Evolutionary conservation across 2,113 vertebrate genomes (phyloP).

Genomic region (Fregetta grallaria): DNA sequence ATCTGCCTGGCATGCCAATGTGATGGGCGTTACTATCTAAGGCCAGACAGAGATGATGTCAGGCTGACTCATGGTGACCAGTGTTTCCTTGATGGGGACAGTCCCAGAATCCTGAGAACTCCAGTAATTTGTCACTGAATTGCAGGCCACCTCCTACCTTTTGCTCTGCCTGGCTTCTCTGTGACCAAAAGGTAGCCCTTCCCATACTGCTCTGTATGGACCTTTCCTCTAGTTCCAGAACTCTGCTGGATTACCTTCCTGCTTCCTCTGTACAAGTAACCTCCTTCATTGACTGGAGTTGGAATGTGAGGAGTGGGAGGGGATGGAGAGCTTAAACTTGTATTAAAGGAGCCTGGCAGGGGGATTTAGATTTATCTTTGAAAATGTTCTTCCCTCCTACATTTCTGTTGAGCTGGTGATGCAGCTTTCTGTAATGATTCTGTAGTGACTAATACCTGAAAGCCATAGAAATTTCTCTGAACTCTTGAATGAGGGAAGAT

Average conservation of each 20-base stretch:
- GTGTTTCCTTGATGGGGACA: neutral
- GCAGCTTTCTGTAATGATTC: neutral
- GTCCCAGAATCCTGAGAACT: neutral
- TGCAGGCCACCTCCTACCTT: neutral
- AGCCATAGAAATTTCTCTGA: neutral
- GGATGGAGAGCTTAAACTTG: neutral
- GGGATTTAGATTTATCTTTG: neutral
- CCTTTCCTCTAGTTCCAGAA: neutral
- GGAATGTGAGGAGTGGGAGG: neutral
- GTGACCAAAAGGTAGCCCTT: neutral
- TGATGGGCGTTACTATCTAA: neutral
- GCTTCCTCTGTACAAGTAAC: neutral
- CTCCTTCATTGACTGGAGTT: neutral
- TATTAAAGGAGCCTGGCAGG: neutral
- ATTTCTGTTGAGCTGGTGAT: neutral
- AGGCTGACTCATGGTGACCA: neutral
- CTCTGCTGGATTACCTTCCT: neutral
- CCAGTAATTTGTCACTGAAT: neutral
- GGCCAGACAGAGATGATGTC: neutral
- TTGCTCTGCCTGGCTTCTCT: neutral
- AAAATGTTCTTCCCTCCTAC: neutral
- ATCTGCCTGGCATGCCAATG: neutral
- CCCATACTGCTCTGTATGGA: neutral
- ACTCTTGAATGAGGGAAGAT: neutral
- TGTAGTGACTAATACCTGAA: slow-evolving; percentile 15